phyloP scores from a whole-genome alignment of 92 coral and sea anemone species.

The Zoanthus sansibaricus region DNA sequence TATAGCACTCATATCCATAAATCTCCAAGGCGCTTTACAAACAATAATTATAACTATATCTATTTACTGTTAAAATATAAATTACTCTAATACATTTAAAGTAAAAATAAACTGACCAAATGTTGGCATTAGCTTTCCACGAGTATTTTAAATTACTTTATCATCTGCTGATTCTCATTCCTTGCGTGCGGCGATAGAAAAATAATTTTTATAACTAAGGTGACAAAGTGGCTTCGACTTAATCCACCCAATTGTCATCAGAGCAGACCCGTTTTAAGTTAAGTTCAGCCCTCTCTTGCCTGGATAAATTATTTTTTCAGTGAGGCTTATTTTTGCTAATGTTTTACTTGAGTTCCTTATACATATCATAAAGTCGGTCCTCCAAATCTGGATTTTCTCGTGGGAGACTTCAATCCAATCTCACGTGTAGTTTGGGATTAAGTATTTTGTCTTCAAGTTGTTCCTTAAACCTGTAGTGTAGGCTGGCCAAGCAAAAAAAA shows the following conservation, averaged over 20 bases:
- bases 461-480: neutral
- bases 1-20: too few species aligned
- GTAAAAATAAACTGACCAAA: neutral
- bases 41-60: too few species aligned
- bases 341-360: neutral
- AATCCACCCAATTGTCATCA: neutral
- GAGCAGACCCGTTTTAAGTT: neutral
- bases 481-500: too few species aligned
- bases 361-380: neutral
- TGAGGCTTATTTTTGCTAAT: neutral
- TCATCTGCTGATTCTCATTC: neutral
- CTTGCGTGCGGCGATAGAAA: neutral
- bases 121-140: neutral
- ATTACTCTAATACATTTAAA: too few species aligned
- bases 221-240: neutral
- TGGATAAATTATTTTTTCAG: neutral
- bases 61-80: too few species aligned
- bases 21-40: too few species aligned
- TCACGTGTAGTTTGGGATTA: neutral
- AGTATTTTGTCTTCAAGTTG: neutral
- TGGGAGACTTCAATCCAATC: neutral
- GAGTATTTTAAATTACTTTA: neutral
- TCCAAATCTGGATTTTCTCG: neutral
- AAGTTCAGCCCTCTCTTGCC: neutral
- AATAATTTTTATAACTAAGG: neutral